Evolutionary conservation across 2,888 invertebrate species (phyloP), one percentile per base, ranked within the genome.

Genomic region (Therioaphis trifolii): DNA sequence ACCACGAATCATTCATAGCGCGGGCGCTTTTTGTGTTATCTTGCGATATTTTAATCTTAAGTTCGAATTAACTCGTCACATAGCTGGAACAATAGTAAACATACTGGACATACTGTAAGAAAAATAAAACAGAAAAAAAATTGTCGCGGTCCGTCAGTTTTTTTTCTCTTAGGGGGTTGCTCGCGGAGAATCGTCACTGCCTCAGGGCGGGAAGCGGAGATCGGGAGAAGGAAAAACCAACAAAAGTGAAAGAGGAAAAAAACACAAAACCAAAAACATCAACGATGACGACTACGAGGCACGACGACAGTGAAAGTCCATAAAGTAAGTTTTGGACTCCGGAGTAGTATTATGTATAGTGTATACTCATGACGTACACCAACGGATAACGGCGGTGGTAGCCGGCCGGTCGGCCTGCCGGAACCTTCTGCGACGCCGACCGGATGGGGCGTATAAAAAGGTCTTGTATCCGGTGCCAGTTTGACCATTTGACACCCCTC

Each of bases 371-470:
- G 61, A 27, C 35, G 68, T 40, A 40, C 14, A 61, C 24, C 61
- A n/a, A n/a, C n/a, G n/a, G n/a, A n/a, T n/a, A n/a, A n/a, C n/a
- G n/a, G n/a, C n/a, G n/a, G n/a, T n/a, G n/a, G n/a, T n/a, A n/a
- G 61, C 61, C 66, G 15, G 35, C 21, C 21, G 27, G 24, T 21
- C 63, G 77, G 15, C 49, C 52, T 52, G 61, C 72, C 82, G 82
- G 82, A 82, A 82, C 71, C 61, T 71, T 74, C 82, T 46, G 55
- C 69, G 78, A 79, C 78, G 82, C 74, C 49, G 82, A 82, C 82
- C 82, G 82, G 82, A 82, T 52, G 82, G 82, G 82, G 74, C 82
- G 82, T 82, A 82, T 82, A 82, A 82, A 82, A 82, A 82, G 82
- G 74, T 82, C 82, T 74, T 74, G 82, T 82, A 58, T 82, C 82